Percentiles rank a stretch among this genome's conserved stretches.
Conservation (phyloP, 2,797 vertebrate species). For the Craterocephalus amniculus region DNA sequence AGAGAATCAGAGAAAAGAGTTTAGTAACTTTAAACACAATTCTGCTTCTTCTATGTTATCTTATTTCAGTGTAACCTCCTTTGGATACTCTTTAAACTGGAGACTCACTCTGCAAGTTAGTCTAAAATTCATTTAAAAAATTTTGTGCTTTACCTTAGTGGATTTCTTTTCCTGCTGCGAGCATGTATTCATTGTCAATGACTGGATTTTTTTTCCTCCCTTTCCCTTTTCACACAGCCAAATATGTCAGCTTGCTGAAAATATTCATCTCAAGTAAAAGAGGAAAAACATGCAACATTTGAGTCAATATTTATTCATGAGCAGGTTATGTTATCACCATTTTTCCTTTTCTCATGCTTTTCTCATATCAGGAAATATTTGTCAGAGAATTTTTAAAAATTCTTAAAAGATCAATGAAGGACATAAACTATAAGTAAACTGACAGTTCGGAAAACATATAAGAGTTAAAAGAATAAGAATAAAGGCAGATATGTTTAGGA, state of each 20-base stretch:
- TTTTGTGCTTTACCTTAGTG: background rate
- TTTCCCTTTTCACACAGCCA: background rate
- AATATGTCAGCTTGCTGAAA: no score
- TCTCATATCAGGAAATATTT: background rate
- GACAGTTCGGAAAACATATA: no score
- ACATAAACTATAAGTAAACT: no score
- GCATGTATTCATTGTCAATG: background rate
- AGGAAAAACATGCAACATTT: background rate
- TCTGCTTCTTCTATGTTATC: background rate
- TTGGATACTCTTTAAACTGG: background rate
- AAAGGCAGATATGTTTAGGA: no score
- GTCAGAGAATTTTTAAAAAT: no score
- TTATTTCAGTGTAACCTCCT: background rate
- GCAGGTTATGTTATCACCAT: background rate
- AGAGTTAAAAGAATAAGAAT: no score
- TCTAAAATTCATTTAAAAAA: conserved; percentile 5
- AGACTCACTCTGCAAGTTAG: background rate
- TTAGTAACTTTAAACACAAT: background rate
- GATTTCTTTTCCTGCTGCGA: background rate
- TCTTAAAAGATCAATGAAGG: no score
- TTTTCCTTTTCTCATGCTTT: background rate
- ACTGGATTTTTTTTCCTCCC: background rate
- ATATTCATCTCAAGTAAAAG: background rate
- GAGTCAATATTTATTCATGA: background rate
- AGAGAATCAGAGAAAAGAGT: background rate